Conservation (phyloP, 2,797 vertebrate species). For the Artibeus jamaicensis region DNA sequence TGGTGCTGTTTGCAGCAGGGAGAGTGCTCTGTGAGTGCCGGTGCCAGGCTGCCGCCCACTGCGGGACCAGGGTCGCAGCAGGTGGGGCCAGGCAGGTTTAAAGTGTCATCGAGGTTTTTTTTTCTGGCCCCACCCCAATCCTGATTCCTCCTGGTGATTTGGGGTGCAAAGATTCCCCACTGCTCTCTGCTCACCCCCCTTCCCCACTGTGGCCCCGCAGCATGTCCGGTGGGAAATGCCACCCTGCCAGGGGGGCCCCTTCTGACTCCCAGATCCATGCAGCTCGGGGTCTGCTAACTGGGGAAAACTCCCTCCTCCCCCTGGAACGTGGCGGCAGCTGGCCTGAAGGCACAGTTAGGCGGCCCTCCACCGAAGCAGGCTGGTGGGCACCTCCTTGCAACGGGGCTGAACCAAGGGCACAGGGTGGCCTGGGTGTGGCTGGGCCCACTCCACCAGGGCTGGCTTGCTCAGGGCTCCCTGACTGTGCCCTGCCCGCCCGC, state of each 20-base stretch:
- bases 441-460: background rate
- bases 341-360: too few species aligned
- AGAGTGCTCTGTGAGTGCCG: constrained; percentile 2
- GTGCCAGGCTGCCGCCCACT: background rate
- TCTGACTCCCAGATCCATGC: background rate
- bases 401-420: background rate
- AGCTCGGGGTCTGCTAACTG: accelerated
- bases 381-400: accelerated
- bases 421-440: background rate
- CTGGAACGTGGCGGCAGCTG: accelerated
- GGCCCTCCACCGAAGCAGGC: accelerated
- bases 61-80: background rate
- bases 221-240: background rate
- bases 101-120: background rate
- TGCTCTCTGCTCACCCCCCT: background rate
- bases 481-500: too few species aligned
- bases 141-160: background rate
- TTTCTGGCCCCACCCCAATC: background rate
- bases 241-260: accelerated
- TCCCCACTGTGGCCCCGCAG: accelerated
- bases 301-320: too few species aligned
- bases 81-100: background rate
- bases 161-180: background rate
- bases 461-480: background rate
- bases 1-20: constrained; percentile 48